Evolutionary conservation across 2,888 invertebrate species (phyloP).

Genomic region (Papilio protenor): DNA sequence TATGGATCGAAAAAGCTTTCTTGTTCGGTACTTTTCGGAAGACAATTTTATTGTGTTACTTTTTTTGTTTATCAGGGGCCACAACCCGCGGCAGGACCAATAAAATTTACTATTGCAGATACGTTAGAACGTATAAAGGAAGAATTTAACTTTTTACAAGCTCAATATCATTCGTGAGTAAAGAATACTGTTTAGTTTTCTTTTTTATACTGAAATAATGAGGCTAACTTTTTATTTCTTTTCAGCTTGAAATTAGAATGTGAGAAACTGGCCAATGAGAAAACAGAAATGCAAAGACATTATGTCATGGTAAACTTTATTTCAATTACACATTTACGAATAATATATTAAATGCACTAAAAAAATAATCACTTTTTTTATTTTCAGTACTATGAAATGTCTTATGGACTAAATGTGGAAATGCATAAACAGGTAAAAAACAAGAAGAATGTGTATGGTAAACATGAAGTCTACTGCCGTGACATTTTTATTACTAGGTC

Average conservation of each 20-base stretch:
- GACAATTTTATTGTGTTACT: slow-evolving; percentile 54
- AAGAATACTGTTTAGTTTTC: background rate
- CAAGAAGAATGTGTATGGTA: background rate
- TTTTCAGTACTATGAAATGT: slow-evolving; percentile 98
- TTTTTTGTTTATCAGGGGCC: slow-evolving; percentile 87
- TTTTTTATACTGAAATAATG: background rate
- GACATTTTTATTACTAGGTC: background rate
- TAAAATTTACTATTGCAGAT: slow-evolving; percentile 96
- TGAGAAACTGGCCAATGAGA: slow-evolving; percentile 98
- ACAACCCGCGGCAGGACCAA: slow-evolving; percentile 94
- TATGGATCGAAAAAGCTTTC: slow-evolving; percentile 30
- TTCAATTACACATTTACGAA: background rate
- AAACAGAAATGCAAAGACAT: slow-evolving; percentile 99
- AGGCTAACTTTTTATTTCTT: background rate
- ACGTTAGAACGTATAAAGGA: slow-evolving; percentile 98
- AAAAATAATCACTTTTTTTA: slow-evolving; percentile 47
- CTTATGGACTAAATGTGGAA: slow-evolving; percentile 97
- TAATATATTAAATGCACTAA: slow-evolving; percentile 3
- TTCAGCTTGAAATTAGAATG: slow-evolving; percentile 97
- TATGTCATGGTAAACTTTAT: slow-evolving; percentile 95
- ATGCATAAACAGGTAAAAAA: slow-evolving; percentile 95
- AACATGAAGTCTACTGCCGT: background rate
- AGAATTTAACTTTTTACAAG: slow-evolving; percentile 97
- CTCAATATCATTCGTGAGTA: slow-evolving; percentile 97
- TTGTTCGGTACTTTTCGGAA: slow-evolving; percentile 39